These are phyloP conservation scores for Neomicropteryx cornuta DNA, from an alignment of 1,140 invertebrate species.

Conservation along the genomic window DNA sequence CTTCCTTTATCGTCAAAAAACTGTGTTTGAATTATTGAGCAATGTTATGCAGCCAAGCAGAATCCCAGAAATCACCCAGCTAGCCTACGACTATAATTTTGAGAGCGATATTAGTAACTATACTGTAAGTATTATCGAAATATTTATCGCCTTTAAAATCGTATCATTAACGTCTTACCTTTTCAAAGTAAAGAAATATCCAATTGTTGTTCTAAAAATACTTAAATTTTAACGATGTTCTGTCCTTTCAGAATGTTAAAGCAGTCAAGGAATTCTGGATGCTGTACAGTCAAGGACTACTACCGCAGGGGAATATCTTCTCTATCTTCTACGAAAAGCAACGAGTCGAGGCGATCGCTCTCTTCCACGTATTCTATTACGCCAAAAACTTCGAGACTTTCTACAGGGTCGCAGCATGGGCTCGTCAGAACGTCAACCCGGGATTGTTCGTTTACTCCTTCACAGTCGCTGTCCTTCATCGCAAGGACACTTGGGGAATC, in stretches of 20 bases:
- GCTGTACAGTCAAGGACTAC: constrained; percentile 33
- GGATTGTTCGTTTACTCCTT: constrained; percentile 47
- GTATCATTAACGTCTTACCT: constrained; percentile 16
- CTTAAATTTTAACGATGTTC: background rate
- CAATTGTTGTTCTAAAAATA: background rate
- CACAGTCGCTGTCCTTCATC: constrained; percentile 45
- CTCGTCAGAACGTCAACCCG: constrained; percentile 46
- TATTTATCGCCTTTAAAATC: constrained; percentile 6
- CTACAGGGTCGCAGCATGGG: constrained; percentile 48
- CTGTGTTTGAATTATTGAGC: constrained; percentile 32
- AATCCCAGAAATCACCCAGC: constrained; percentile 24
- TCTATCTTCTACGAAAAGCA: constrained; percentile 41
- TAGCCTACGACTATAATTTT: constrained; percentile 28
- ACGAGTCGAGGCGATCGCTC: constrained; percentile 35
- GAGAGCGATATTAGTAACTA: constrained; percentile 30
- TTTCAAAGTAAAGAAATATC: constrained; percentile 8
- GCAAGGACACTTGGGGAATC: constrained; percentile 43
- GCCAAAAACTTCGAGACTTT: constrained; percentile 54
- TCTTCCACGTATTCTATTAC: constrained; percentile 46
- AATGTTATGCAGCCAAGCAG: constrained; percentile 27
- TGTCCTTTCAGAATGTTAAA: constrained; percentile 29
- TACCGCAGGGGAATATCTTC: constrained; percentile 40
- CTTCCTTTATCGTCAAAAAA: constrained; percentile 35
- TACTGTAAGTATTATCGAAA: constrained; percentile 15
- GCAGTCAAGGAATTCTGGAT: constrained; percentile 42